Percentiles rank a stretch among this genome's conserved stretches.
Conservation (phyloP, 2,888 invertebrate genomes). For the Eulithis testata region DNA sequence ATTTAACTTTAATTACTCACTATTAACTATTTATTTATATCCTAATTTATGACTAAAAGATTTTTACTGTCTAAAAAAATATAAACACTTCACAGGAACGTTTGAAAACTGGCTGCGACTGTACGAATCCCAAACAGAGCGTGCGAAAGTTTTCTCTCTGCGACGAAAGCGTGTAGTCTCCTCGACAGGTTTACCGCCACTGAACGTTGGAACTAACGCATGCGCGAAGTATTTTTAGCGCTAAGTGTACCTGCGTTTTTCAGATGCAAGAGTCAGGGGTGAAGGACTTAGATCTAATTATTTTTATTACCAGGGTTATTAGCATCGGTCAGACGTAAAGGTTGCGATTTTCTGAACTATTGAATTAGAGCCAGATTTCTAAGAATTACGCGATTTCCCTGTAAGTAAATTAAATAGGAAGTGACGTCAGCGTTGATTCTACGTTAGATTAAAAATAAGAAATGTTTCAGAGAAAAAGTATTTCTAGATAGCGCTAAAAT, state of each 20-base stretch:
- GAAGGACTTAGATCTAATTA: constrained; percentile 26
- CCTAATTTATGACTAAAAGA: neutral
- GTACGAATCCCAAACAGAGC: neutral
- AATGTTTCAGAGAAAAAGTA: too few species aligned
- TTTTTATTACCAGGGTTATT: constrained; percentile 14
- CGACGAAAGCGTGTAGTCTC: constrained; percentile 19
- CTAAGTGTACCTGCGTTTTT: constrained; percentile 47
- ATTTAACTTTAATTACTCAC: too few species aligned
- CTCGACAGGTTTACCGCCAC: constrained; percentile 47
- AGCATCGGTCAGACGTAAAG: neutral
- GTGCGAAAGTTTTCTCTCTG: constrained; percentile 21
- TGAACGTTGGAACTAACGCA: constrained; percentile 45
- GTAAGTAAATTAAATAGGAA: neutral
- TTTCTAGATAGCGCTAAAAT: too few species aligned
- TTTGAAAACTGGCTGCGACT: neutral
- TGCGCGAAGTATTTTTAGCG: constrained; percentile 52
- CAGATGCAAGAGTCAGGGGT: constrained; percentile 32
- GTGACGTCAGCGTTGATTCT: neutral
- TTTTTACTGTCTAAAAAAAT: neutral
- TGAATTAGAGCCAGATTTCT: neutral
- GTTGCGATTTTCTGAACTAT: constrained; percentile 1
- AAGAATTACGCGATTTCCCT: neutral
- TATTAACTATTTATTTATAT: too few species aligned
- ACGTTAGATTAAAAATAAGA: neutral
- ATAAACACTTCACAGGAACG: neutral